These are phyloP conservation scores for Synergus umbraculus DNA, from an alignment of 2,888 invertebrate species.

Conservation along the genomic window DNA sequence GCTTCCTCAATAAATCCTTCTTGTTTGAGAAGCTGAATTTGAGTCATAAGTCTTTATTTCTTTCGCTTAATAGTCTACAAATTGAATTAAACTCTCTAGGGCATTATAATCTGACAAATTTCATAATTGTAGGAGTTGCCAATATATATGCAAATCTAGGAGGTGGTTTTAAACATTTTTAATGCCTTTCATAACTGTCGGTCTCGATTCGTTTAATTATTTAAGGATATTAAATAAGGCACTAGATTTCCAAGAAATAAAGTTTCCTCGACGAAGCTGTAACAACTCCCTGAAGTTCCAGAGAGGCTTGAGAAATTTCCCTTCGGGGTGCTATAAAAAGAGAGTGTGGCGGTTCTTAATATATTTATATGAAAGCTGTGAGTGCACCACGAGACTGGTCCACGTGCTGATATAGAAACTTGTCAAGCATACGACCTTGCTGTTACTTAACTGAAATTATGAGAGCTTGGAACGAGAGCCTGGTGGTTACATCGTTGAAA, in stretches of 20 bases:
- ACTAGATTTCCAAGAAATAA: background rate
- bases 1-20: background rate
- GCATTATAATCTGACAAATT: background rate
- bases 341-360: background rate
- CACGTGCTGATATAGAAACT: slow-evolving; percentile 34
- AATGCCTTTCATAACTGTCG: too few species aligned
- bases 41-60: background rate
- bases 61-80: background rate
- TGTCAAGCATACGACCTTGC: slow-evolving; percentile 28
- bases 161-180: too few species aligned
- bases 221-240: background rate
- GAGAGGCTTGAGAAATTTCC: background rate
- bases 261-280: background rate
- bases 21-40: background rate
- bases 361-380: background rate
- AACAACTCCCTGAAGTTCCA: background rate
- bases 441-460: slow-evolving; percentile 34
- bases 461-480: slow-evolving; percentile 11
- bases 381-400: slow-evolving; percentile 4
- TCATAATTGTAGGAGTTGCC: background rate
- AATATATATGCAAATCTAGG: too few species aligned
- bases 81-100: background rate
- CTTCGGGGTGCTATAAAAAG: background rate
- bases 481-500: slow-evolving; percentile 36
- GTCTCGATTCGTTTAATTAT: background rate